Evolutionary conservation across 1,140 invertebrate genomes (phyloP).

Genomic region (Alviniconcha marisindica): DNA sequence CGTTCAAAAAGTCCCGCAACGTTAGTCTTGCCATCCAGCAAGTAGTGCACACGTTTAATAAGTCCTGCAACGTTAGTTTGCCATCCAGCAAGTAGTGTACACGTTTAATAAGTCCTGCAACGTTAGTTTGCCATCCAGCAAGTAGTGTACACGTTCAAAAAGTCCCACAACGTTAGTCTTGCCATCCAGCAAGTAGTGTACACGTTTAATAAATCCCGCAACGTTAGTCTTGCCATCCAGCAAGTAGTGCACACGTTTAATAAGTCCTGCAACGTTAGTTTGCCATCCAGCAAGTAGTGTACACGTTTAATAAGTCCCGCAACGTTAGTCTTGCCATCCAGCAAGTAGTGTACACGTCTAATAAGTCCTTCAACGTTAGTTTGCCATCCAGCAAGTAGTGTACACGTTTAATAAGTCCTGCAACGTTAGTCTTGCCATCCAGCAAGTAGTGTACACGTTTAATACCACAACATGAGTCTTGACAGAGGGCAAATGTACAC

Average conservation of each 20-base stretch:
- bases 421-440: too few species aligned
- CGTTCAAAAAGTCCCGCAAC: too few species aligned
- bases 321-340: background rate
- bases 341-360: background rate
- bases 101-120: background rate
- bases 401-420: too few species aligned
- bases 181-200: background rate
- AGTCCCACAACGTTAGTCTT: too few species aligned
- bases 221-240: too few species aligned
- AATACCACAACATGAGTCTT: too few species aligned
- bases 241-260: background rate
- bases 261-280: background rate
- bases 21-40: background rate
- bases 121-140: background rate
- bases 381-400: background rate
- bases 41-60: background rate
- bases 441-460: too few species aligned
- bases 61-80: background rate
- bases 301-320: too few species aligned
- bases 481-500: too few species aligned
- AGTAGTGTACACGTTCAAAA: background rate
- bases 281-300: background rate
- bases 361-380: background rate
- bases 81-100: background rate
- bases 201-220: too few species aligned